Evolutionary conservation across 92 coral and sea anemone species (phyloP), one percentile per base, ranked within the genome.

Genomic region (Pocillopora grandis): DNA sequence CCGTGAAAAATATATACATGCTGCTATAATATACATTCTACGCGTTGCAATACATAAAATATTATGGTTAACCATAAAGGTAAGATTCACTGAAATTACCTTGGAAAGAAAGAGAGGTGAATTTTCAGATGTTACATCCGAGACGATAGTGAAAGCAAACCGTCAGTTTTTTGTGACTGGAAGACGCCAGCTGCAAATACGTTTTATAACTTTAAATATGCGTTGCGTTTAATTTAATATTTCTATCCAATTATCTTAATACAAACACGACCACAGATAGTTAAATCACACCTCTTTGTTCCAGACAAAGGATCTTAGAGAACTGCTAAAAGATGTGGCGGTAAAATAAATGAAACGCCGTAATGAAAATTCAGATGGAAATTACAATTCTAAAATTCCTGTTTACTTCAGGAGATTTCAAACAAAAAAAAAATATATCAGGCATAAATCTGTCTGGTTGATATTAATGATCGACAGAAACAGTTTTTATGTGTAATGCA

Each of bases 141-240:
- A 42, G 52, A 42, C 6, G 52, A 42, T 42, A 42, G 2, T 42
- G 52, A 42, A 42, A 42, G 8, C 52, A 2, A 42, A 42, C 52
- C 52, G 7, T 42, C 52, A 42, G 52, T 42, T 2, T 42, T 42
- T 42, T 42, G 52, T 42, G 8, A 35, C 65, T 1, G 14, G 36
- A 59, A 12, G 21, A 80, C 56, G 36, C 61, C 84, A 80, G 85
- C 69, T 71, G 85, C 76, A 12, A 49, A 68, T 31, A 58, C 31
- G 67, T 68, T n/a, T 36, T 59, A 59, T 8, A 9, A 23, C 80
- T 76, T 55, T 66, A n/a, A n/a, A 71, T 58, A 13, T 81, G 62
- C 35, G 42, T 76, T 66, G 57, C 19, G n/a, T 76, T 82, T 83
- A 76, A 76, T 82, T 62, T 68, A 69, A 76, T 66, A 65, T 82